Evolutionary conservation across 1,140 invertebrate genomes (phyloP).

Genomic region (Geopemphigus sp.): DNA sequence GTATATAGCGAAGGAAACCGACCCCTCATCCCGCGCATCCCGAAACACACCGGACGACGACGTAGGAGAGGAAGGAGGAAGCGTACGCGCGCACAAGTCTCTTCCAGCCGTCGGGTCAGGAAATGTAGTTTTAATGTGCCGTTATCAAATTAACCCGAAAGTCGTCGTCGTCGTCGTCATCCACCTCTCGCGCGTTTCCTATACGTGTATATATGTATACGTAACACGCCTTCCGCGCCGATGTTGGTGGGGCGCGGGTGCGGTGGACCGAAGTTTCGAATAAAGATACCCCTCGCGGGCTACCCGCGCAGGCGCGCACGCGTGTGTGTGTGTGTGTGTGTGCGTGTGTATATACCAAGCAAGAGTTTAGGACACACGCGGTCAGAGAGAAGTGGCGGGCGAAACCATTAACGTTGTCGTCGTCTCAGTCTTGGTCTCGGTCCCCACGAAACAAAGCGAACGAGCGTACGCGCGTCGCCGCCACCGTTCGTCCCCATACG

Average conservation of each 20-base stretch:
- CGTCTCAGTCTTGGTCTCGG: background rate
- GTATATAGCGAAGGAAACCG: slow-evolving; percentile 27
- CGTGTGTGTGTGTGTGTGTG: no score
- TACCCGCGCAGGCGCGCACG: no score
- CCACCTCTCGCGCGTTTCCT: slow-evolving; percentile 3
- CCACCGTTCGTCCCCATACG: no score
- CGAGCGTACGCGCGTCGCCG: no score
- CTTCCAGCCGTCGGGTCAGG: slow-evolving; percentile 45
- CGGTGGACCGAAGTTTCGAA: slow-evolving; percentile 34
- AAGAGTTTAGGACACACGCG: slow-evolving; percentile 42
- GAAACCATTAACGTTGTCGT: slow-evolving; percentile 48
- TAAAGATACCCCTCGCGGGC: slow-evolving; percentile 15
- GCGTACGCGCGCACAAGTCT: background rate
- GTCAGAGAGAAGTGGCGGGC: slow-evolving; percentile 24
- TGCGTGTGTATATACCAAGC: background rate
- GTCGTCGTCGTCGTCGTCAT: slow-evolving; percentile 36
- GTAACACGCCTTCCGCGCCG: background rate
- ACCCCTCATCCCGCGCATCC: background rate
- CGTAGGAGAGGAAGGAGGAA: background rate
- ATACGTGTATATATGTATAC: no score
- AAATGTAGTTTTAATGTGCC: slow-evolving; percentile 49
- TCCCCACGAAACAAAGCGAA: background rate
- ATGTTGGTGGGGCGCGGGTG: background rate
- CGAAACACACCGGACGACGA: background rate
- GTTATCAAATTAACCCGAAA: slow-evolving; percentile 49